Base-by-base conservation (phyloP, 2,888 invertebrate genomes). In the Yponomeuta sedellus region DNA sequence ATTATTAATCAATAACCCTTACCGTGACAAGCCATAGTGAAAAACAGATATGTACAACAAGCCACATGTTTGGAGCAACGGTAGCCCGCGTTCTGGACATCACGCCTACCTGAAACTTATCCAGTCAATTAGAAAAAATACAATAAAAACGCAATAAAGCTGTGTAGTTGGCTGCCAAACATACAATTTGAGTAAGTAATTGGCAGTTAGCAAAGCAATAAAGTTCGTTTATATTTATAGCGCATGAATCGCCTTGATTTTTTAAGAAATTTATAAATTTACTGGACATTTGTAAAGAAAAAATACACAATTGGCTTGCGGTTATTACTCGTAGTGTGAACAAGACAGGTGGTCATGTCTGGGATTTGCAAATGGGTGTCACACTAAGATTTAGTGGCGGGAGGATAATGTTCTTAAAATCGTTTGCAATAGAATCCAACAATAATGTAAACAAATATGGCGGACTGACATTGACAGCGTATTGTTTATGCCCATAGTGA, bases 21-120 rank as follows among this genome's bases (percentile, higher is more conserved):
- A 62, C 62, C 62, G 0, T 62, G 19, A 34, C 28, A 1, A 62
- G 28, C 34, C 62, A 62, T 62, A 62, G 10, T 19, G 39, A 39
- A 19, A n/a, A 39, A 39, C 39, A n/a, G n/a, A 62, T 19, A 62
- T 34, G 25, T n/a, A 61, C 16, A 34, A n/a, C 34, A 28, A 34
- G 16, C 62, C 34, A 16, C 62, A 62, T 62, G 10, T 28, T 39
- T 34, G 34, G 34, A n/a, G 39, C 34, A 19, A 19, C 8, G 61
- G 12, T 25, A 6, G 22, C 20, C 1, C 25, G 22, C 20, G 44
- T 52, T 52, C 1, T 52, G 44, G 16, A 12, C 44, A 52, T 16
- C 12, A 16, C 44, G 16, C 44, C 44, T 16, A 52, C 16, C 12
- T 52, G 8, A 52, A 52, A 52, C 16, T 52, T 52, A 16, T 52